Conservation (phyloP, 2,888 invertebrate genomes). For the Aphodius sticticus region DNA sequence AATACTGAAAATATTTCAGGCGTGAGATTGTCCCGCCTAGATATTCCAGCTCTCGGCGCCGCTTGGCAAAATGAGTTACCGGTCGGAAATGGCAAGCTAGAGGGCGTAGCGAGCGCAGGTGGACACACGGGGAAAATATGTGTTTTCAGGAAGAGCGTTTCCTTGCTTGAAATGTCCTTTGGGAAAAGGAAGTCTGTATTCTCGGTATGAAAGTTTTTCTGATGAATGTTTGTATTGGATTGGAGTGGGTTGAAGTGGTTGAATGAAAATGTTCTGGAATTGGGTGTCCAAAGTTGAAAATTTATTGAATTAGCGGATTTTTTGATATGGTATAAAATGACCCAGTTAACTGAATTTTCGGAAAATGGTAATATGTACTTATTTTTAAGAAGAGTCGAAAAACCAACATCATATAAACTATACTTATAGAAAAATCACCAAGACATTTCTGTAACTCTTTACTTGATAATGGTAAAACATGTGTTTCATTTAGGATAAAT, state of each 20-base stretch:
- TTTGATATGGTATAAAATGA: no score
- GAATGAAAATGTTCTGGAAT: no score
- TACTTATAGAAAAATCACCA: no score
- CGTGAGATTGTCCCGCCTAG: conserved; percentile 4
- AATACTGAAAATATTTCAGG: not conserved
- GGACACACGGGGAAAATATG: not conserved
- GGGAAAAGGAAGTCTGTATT: not conserved
- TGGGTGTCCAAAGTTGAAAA: no score
- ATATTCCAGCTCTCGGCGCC: not conserved
- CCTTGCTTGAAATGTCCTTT: not conserved
- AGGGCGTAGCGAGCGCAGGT: not conserved
- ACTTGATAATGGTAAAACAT: no score
- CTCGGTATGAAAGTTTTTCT: not conserved
- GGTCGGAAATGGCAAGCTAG: not conserved
- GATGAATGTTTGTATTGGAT: not conserved
- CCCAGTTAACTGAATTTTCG: no score
- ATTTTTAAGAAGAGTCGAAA: no score
- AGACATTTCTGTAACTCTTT: no score
- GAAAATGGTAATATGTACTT: no score
- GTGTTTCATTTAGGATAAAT: no score
- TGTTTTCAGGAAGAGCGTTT: not conserved
- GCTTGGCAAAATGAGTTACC: not conserved
- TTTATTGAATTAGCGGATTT: no score
- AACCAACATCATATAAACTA: no score
- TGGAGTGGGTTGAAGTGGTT: not conserved